These are phyloP conservation scores for Acipenser ruthenus DNA, from an alignment of 2,797 vertebrate genomes.

Conservation along the genomic window DNA sequence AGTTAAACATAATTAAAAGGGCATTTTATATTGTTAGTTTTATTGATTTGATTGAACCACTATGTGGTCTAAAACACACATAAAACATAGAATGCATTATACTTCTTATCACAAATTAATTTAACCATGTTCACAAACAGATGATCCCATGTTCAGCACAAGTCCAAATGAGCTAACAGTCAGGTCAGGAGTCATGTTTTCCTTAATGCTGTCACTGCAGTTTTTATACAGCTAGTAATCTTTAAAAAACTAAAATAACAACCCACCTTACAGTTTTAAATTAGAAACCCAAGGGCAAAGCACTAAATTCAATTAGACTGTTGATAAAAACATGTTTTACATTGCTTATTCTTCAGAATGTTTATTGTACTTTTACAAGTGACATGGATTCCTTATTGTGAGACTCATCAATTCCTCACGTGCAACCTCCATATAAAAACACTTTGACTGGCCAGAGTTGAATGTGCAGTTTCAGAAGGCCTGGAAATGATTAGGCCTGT, in stretches of 20 bases:
- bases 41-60: too few relatives aligned
- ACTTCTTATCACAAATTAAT: too few relatives aligned
- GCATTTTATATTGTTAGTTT: too few relatives aligned
- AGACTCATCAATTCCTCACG: not conserved
- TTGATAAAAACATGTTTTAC: not conserved
- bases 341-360: not conserved
- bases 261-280: not conserved
- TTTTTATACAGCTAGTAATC: not conserved
- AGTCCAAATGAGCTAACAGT: not conserved
- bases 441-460: constrained; percentile 26
- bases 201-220: not conserved
- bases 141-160: not conserved
- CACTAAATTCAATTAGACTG: constrained; percentile 1
- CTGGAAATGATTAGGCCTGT: constrained; percentile 60
- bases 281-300: not conserved
- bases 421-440: not conserved
- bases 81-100: too few relatives aligned
- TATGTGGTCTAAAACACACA: too few relatives aligned
- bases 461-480: constrained; percentile 46
- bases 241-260: not conserved
- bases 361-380: constrained; percentile 2
- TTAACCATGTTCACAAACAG: not conserved
- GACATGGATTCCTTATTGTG: not conserved
- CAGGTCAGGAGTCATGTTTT: constrained; percentile 1
- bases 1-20: too few relatives aligned